Conservation (phyloP, 2,888 invertebrate genomes). For the Cheilosia vulpina region DNA sequence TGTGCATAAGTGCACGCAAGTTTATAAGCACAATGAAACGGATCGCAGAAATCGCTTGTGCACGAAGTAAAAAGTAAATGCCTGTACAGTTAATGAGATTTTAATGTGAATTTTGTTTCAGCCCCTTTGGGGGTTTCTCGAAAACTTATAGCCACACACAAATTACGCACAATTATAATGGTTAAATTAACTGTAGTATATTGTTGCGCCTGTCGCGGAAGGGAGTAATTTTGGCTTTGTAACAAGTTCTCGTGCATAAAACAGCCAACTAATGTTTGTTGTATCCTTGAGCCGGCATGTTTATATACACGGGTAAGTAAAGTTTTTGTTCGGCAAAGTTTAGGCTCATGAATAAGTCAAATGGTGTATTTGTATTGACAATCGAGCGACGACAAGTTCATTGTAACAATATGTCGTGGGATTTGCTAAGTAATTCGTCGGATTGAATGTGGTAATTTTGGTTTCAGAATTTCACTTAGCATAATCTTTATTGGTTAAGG, state of each 20-base stretch:
- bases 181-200: slow-evolving; percentile 30
- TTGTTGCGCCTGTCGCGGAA: not conserved
- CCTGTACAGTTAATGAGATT: slow-evolving; percentile 58
- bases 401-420: no score
- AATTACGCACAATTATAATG: slow-evolving; percentile 3
- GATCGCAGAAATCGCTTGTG: slow-evolving; percentile 4
- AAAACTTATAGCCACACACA: not conserved
- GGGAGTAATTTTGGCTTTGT: slow-evolving; percentile 35
- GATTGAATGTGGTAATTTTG: no score
- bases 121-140: slow-evolving; percentile 1
- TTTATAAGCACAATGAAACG: slow-evolving; percentile 1
- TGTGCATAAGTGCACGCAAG: not conserved
- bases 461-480: no score
- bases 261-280: not conserved
- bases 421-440: no score
- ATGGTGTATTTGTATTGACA: no score
- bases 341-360: not conserved
- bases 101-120: slow-evolving; percentile 60
- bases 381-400: no score
- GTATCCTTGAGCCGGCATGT: not conserved
- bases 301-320: not conserved
- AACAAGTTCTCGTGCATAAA: slow-evolving; percentile 13
- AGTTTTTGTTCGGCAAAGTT: not conserved
- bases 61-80: not conserved
- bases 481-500: no score